These are phyloP conservation scores for Lycocerus yunnanus DNA, from an alignment of 2,888 invertebrate genomes.

Conservation along the genomic window DNA sequence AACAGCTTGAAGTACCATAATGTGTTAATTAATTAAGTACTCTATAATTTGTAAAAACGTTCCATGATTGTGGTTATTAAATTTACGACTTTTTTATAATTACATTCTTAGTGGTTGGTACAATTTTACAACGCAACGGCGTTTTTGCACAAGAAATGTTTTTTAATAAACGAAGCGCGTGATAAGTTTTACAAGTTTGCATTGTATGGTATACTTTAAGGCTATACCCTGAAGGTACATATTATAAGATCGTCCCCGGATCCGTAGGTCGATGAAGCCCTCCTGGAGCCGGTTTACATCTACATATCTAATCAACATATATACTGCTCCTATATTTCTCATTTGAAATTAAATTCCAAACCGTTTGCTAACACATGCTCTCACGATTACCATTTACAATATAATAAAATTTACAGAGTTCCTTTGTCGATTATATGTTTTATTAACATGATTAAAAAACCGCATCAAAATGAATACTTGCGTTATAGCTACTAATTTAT, in stretches of 20 bases:
- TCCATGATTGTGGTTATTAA: background rate
- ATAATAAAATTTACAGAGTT: constrained; percentile 41
- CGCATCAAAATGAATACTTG: constrained; percentile 40
- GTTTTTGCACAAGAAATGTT: constrained; percentile 17
- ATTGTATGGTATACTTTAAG: constrained; percentile 27
- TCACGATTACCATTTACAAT: constrained; percentile 41
- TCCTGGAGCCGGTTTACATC: constrained; percentile 35
- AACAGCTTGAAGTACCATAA: background rate
- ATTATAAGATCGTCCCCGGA: constrained; percentile 30
- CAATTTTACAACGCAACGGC: background rate
- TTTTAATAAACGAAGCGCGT: constrained; percentile 24
- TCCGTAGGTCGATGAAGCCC: constrained; percentile 28
- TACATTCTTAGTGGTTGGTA: constrained; percentile 1
- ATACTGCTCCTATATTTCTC: constrained; percentile 34
- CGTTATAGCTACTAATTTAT: constrained; percentile 43
- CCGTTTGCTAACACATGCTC: constrained; percentile 38
- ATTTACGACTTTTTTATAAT: background rate
- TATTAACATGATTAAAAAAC: constrained; percentile 42
- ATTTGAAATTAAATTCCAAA: constrained; percentile 38
- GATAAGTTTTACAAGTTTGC: constrained; percentile 12
- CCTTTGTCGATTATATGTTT: constrained; percentile 43
- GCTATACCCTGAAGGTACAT: constrained; percentile 32
- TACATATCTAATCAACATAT: constrained; percentile 37
- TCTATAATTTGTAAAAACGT: background rate
- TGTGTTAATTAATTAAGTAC: background rate